Evolutionary conservation across 2,113 vertebrate species (phyloP), one percentile per base, ranked within the genome.

Genomic region (Ammodytes marinus): DNA sequence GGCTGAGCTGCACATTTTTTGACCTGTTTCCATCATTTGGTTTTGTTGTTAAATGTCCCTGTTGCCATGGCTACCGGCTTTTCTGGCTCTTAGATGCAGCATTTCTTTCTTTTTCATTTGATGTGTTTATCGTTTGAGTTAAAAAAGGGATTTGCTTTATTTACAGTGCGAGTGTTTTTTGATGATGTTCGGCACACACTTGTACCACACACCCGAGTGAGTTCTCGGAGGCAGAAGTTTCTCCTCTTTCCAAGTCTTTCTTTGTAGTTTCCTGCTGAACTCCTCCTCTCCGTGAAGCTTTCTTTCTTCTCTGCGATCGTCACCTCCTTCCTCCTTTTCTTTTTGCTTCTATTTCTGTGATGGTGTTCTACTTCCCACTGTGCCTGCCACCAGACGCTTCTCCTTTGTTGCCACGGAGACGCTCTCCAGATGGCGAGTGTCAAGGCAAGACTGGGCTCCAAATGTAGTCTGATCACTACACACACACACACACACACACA

Each of bases 371-470:
- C 73, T 78, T 83, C 87, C 82, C 78, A 69, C 82, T 63, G 77
- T 4, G 77, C 72, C 67, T 75, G 80, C 84, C 84, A 83, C 82
- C 81, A 90, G 88, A 93, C 74, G 84, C 88, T 80, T 80, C 67
- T 85, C 70, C 86, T 90, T 88, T 85, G 91, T 94, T 94, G 86
- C 91, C 85, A 89, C 79, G 71, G 82, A 66, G 86, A 93, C 88
- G n/a, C 47, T 71, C 79, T 90, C 91, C 92, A 90, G 92, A 92
- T 93, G 89, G 92, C 81, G 70, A 84, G 80, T 89, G 89, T 89
- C 88, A 85, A 88, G 86, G 82, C 71, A 40, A 83, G 84, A 77
- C 73, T 14, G 64, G 19, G 75, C 80, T 80, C 59, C 37, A 40
- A 84, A 54, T 83, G 63, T 83, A 35, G 66, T 85, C 84, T 70